Evolutionary conservation across 2,797 vertebrate genomes (phyloP).

Genomic region (Fundulus diaphanus): DNA sequence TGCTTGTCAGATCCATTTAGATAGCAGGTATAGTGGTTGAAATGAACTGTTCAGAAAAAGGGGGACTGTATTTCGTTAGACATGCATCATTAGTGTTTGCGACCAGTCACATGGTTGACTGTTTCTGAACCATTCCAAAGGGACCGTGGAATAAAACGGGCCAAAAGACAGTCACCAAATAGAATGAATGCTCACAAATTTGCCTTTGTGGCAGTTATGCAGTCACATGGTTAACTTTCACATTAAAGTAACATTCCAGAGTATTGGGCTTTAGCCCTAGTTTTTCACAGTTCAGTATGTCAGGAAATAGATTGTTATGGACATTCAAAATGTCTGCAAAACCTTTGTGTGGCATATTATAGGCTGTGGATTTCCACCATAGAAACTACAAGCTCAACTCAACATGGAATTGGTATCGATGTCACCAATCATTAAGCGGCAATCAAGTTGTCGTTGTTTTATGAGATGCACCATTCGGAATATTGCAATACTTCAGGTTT

Average conservation of each 20-base stretch:
- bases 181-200: constrained; percentile 5
- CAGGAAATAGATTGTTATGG: not conserved
- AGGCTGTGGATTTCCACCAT: not conserved
- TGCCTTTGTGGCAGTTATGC: constrained; percentile 5
- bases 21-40: constrained; percentile 59
- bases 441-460: not conserved
- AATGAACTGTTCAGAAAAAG: constrained; percentile 55
- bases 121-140: constrained; percentile 47
- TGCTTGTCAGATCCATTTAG: constrained; percentile 67
- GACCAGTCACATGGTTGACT: constrained; percentile 52
- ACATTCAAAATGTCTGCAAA: not conserved
- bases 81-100: constrained; percentile 67
- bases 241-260: not conserved
- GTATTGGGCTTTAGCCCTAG: not conserved
- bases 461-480: not conserved
- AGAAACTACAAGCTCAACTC: not conserved
- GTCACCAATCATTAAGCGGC: not conserved
- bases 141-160: constrained; percentile 16
- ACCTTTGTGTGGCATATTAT: not conserved
- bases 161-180: constrained; percentile 18
- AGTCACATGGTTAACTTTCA: constrained; percentile 1
- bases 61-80: constrained; percentile 50
- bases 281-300: not conserved
- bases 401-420: not conserved
- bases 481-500: not conserved